Percentiles rank a stretch among this genome's conserved stretches.
Conservation (phyloP, 2,888 invertebrate species). For the Trichopoda pennipes region DNA sequence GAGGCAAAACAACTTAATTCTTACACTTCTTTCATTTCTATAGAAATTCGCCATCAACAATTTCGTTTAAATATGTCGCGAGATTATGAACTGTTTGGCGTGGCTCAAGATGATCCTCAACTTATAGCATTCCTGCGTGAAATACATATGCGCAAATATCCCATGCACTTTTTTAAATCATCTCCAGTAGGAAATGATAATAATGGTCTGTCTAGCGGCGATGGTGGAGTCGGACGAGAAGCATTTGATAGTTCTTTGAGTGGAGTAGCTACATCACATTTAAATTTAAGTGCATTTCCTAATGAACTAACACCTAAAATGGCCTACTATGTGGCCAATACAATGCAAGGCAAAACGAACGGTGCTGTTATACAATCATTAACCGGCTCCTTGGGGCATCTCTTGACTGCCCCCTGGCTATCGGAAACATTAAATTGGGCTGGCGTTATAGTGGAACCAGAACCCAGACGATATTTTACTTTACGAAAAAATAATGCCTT, state of each 20-base stretch:
- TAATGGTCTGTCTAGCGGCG: constrained; percentile 18
- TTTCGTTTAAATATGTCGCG: constrained; percentile 90
- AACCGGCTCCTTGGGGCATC: constrained; percentile 83
- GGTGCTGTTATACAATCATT: constrained; percentile 88
- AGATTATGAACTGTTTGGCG: constrained; percentile 88
- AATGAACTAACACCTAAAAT: constrained; percentile 78
- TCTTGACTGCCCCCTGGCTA: constrained; percentile 87
- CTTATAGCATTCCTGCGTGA: constrained; percentile 88
- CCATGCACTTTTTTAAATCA: constrained; percentile 76
- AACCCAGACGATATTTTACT: constrained; percentile 88
- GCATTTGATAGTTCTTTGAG: constrained; percentile 13
- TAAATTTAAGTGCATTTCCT: constrained; percentile 74
- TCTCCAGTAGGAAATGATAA: constrained; percentile 41
- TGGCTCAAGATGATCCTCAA: constrained; percentile 88
- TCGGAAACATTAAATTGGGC: constrained; percentile 87
- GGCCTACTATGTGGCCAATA: constrained; percentile 79
- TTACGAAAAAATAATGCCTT: constrained; percentile 83
- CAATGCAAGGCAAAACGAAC: constrained; percentile 81
- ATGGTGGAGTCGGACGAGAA: constrained; percentile 2
- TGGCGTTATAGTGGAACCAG: constrained; percentile 89
- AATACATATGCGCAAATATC: constrained; percentile 84
- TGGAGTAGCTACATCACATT: constrained; percentile 61
- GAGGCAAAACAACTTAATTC: background rate
- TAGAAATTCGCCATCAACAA: constrained; percentile 88
- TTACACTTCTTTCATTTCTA: constrained; percentile 24